These are phyloP conservation scores for Rutilus rutilus DNA, from an alignment of 2,113 vertebrate genomes.

Conservation along the genomic window DNA sequence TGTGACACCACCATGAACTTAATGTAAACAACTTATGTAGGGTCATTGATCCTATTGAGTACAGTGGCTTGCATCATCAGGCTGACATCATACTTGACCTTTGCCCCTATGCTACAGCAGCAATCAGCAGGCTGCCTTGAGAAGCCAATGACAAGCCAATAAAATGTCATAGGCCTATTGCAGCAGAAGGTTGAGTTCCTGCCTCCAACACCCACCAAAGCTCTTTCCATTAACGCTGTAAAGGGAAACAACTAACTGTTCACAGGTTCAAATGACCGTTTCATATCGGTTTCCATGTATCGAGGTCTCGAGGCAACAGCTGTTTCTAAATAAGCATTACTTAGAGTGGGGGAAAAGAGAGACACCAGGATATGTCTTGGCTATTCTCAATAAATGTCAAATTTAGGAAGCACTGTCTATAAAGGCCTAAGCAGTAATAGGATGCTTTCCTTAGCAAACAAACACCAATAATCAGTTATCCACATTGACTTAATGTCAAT, in stretches of 20 bases:
- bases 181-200: constrained; percentile 10
- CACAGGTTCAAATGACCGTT: constrained; percentile 74
- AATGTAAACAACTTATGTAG: neutral
- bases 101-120: constrained; percentile 17
- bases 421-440: neutral
- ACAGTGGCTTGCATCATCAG: neutral
- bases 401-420: neutral
- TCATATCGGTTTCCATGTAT: constrained; percentile 68
- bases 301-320: constrained; percentile 72
- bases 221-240: constrained; percentile 62
- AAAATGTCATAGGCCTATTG: neutral
- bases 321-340: constrained; percentile 21
- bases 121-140: constrained; percentile 1
- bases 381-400: neutral
- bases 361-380: neutral
- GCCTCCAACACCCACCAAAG: constrained; percentile 48
- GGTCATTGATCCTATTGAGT: neutral
- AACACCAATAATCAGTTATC: neutral
- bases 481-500: neutral
- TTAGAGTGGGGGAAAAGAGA: too few relatives aligned
- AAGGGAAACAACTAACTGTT: constrained; percentile 63
- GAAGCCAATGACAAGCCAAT: neutral
- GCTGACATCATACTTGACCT: constrained; percentile 56
- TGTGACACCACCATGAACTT: neutral
- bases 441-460: neutral